Evolutionary conservation across 37 sponge, comb jelly and placozoan genomes (phyloP).

Genomic region (Corticium candelabrum): DNA sequence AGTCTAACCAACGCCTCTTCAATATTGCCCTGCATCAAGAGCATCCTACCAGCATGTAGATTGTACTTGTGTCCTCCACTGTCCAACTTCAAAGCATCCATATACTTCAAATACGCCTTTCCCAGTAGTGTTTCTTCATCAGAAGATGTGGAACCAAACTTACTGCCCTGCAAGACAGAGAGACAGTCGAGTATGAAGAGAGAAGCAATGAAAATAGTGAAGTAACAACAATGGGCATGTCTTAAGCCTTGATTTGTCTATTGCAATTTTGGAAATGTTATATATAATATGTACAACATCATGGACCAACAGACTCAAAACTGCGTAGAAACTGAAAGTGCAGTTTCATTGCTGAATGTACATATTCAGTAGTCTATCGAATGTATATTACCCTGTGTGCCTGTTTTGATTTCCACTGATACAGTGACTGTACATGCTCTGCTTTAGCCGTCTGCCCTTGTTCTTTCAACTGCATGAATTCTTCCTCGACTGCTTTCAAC

Average conservation of each 20-base stretch:
- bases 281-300: too few relatives aligned
- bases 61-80: conserved; percentile 40
- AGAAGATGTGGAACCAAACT: conserved; percentile 3
- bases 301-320: too few relatives aligned
- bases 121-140: conserved; percentile 62
- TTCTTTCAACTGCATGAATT: conserved; percentile 78
- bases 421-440: conserved; percentile 83
- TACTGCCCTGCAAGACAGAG: background rate
- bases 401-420: conserved; percentile 90
- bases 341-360: background rate
- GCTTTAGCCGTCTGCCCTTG: conserved; percentile 69
- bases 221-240: too few relatives aligned
- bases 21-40: conserved; percentile 52
- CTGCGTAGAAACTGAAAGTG: too few relatives aligned
- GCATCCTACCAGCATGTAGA: conserved; percentile 66
- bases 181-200: background rate
- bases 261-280: too few relatives aligned
- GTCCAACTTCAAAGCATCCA: conserved; percentile 54
- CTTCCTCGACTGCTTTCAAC: conserved; percentile 88
- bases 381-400: conserved; percentile 37
- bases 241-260: too few relatives aligned
- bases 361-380: background rate
- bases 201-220: too few relatives aligned
- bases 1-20: conserved; percentile 53
- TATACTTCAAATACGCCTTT: conserved; percentile 59